Conservation (phyloP, 30 jellyfish, hydroid and myxozoan species). For the Aurelia aurita region DNA sequence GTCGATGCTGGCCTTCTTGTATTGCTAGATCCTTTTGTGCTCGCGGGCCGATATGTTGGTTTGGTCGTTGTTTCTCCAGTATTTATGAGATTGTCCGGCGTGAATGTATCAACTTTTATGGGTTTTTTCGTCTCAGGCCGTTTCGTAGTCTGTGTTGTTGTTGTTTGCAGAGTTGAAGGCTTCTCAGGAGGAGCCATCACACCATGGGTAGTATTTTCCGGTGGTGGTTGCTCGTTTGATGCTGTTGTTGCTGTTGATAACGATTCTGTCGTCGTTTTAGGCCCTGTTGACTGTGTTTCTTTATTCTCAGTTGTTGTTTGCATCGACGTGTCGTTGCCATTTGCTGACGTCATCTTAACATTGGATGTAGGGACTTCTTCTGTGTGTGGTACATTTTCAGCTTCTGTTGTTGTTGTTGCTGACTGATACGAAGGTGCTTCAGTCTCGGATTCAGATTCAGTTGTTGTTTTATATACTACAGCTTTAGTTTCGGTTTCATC, state of each 20-base stretch:
- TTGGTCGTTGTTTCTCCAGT: not conserved
- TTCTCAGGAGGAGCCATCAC: slow-evolving; percentile 39
- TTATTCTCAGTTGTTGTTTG: too few relatives aligned
- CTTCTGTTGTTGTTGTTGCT: slow-evolving; percentile 9
- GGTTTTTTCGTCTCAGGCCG: slow-evolving; percentile 1
- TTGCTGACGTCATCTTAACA: slow-evolving; percentile 17
- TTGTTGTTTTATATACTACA: not conserved
- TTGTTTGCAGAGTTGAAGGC: slow-evolving; percentile 33
- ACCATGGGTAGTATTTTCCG: slow-evolving; percentile 34
- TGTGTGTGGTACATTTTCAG: slow-evolving; percentile 40
- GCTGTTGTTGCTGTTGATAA: slow-evolving; percentile 4
- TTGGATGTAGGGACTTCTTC: slow-evolving; percentile 32
- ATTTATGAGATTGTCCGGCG: not conserved
- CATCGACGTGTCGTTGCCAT: not conserved
- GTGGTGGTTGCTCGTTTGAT: slow-evolving; percentile 49
- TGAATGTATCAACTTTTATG: slow-evolving; percentile 3
- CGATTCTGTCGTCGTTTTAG: slow-evolving; percentile 4
- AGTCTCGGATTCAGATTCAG: not conserved
- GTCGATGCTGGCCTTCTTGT: not conserved
- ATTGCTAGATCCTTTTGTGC: not conserved
- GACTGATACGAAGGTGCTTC: not conserved
- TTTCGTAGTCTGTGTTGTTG: slow-evolving; percentile 17
- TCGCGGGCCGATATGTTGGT: slow-evolving; percentile 24
- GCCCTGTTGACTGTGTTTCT: too few relatives aligned
- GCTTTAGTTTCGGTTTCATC: slow-evolving; percentile 3